phyloP scores from a whole-genome alignment of 2,888 invertebrate genomes.

The Tipula vernalis region DNA sequence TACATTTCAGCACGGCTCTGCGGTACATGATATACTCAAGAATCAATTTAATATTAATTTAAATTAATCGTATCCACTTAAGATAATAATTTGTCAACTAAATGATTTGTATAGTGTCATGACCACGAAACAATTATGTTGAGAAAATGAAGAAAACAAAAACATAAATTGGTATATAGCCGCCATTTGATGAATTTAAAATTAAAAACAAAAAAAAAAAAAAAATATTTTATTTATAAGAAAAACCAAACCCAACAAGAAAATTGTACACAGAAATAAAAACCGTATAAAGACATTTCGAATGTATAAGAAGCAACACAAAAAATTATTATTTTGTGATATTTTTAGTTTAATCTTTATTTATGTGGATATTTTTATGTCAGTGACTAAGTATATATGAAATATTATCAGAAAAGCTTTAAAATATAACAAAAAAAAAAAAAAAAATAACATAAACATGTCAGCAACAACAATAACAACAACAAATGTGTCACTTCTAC shows the following conservation, averaged over 20 bases:
- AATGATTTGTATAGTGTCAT: neutral
- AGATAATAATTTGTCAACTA: neutral
- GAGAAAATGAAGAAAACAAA: neutral
- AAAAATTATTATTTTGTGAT: neutral
- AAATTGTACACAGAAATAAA: neutral
- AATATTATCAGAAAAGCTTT: neutral
- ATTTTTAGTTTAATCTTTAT: slow-evolving; percentile 4
- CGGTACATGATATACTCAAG: neutral
- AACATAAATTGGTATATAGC: neutral
- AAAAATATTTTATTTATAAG: neutral
- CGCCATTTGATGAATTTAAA: slow-evolving; percentile 4
- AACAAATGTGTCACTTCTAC: neutral
- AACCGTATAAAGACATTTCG: neutral
- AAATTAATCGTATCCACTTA: neutral
- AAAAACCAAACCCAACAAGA: neutral
- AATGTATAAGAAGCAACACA: neutral
- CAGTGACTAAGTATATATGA: slow-evolving; percentile 4
- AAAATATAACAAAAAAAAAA: neutral
- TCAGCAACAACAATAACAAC: neutral
- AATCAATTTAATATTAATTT: neutral
- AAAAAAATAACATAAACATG: neutral
- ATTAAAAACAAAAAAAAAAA: neutral
- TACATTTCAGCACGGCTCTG: neutral
- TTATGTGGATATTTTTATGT: neutral
- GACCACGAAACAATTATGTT: neutral